Base-by-base conservation (phyloP, 2,113 vertebrate species). In the Oncorhynchus keta region DNA sequence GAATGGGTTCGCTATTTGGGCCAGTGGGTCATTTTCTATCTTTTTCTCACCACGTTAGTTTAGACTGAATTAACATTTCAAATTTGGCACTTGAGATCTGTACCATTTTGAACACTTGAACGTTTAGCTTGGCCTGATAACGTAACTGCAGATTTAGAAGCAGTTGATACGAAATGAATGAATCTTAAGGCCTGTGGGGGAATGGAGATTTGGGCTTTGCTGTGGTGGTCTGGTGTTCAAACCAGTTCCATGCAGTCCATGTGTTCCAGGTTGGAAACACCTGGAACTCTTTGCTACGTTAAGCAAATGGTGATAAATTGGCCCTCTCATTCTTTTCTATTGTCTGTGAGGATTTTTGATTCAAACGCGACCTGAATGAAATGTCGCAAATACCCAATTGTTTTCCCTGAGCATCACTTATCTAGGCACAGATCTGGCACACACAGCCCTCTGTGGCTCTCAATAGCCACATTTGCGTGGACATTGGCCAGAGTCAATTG, bases 401-500 rank as follows among this genome's bases (percentile, higher is more conserved):
- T 92, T 75, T 84, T 73, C 73, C 80, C 65, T 20, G 69, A 80
- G 81, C 85, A 76, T 89, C 83, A 80, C 82, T 92, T 76, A 80
- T 92, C 74, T 30, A 82, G 59, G 67, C 84, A 67, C 80, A 86
- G 83, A 72, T 77, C 75, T 68, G 75, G 48, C 77, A 80, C 69
- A 64, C 68, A 75, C 76, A 73, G 69, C 51, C 81, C 16, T 76
- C 79, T 80, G 69, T 84, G 1, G 77, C 77, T 62, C 84, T 90
- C 79, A 92, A 89, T 83, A 49, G 85, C 70, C 45, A 39, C 85
- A 85, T 91, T 89, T 90, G 73, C 73, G 76, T 24, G 76, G 86
- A 88, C 84, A 88, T 88, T 91, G 89, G 91, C 79, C 75, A 73
- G 82, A 92, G 89, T 92, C 92, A 93, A 91, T 93, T 92, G 93